phyloP scores from a whole-genome alignment of 2,888 invertebrate species.

The Epistrophe grossulariae region DNA sequence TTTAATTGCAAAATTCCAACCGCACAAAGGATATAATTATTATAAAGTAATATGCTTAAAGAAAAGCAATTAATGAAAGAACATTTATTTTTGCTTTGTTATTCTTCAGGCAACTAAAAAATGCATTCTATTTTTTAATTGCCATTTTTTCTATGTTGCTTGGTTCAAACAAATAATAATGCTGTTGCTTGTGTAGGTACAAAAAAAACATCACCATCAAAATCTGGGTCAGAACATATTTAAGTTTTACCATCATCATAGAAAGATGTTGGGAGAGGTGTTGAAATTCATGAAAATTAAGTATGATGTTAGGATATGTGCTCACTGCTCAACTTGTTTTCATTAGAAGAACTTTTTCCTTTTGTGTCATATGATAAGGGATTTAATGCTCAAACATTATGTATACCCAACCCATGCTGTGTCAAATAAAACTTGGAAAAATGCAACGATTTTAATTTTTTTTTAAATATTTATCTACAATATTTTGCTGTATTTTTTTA shows the following conservation, averaged over 20 bases:
- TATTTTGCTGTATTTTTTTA: too few species aligned
- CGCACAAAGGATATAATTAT: not conserved
- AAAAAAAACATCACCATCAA: not conserved
- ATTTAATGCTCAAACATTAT: not conserved
- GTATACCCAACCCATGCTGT: not conserved
- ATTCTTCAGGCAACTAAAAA: not conserved
- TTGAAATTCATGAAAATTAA: slow-evolving; percentile 5
- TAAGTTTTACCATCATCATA: slow-evolving; percentile 1
- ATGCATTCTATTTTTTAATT: slow-evolving; percentile 4
- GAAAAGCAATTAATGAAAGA: not conserved
- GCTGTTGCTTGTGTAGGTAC: not conserved
- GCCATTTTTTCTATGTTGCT: not conserved
- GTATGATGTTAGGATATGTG: not conserved
- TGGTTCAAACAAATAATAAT: not conserved
- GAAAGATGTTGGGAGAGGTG: not conserved
- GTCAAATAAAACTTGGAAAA: too few species aligned
- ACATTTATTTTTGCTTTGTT: slow-evolving; percentile 1
- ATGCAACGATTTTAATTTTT: too few species aligned
- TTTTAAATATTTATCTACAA: too few species aligned
- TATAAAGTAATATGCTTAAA: not conserved
- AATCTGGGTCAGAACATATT: slow-evolving; percentile 15
- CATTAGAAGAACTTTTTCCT: not conserved
- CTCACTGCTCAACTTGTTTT: not conserved
- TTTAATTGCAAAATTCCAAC: not conserved
- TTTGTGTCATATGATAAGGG: not conserved